Evolutionary conservation across 2,888 invertebrate genomes (phyloP), one percentile per base, ranked within the genome.

Genomic region (Morinoia aosen): DNA sequence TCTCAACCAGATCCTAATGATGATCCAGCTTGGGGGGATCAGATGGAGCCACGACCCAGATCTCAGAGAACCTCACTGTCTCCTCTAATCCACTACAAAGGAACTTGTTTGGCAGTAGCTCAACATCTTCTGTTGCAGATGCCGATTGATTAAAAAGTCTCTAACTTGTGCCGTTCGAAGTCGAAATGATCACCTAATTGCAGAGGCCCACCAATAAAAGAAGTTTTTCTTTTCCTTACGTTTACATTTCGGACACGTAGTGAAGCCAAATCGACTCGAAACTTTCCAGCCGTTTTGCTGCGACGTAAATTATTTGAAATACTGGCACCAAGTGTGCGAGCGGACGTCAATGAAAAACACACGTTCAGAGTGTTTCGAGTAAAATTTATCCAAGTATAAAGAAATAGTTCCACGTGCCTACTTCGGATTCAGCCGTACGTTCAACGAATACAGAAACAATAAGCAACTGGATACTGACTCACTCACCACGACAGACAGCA

Each of bases 1-100:
- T 76, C 76, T 76, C 76, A 76, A 76, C 76, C 76, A 90, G 90
- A 90, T 40, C 90, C 90, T 90, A 90, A 90, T 90, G 90, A 90
- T 90, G 39, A 90, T 90, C 90, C 90, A 48, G 90, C 39, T 39
- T 33, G 90, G 39, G 90, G 90, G 90, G 14, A 16, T 48, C 39
- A 90, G 40, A 90, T 48, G 76, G 33, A 16, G 33, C 90, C 40
- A 8, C 90, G 90, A 40, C 90, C 90, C 90, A 39, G 40, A 33
- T 11, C 90, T 76, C 8, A 19, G 76, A 76, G 76, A 76, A 25
- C 25, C 76, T 76, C 8, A 12, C 40, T 48, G 40, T 11, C 90
- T 48, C 90, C 40, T 40, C 90, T 40, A 90, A 90, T 40, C 40
- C 48, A 48, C 40, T 48, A 0, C 39, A 0, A 40, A 33, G 12